Evolutionary conservation across 1,140 invertebrate species (phyloP).

Genomic region (Papilio xuthus): DNA sequence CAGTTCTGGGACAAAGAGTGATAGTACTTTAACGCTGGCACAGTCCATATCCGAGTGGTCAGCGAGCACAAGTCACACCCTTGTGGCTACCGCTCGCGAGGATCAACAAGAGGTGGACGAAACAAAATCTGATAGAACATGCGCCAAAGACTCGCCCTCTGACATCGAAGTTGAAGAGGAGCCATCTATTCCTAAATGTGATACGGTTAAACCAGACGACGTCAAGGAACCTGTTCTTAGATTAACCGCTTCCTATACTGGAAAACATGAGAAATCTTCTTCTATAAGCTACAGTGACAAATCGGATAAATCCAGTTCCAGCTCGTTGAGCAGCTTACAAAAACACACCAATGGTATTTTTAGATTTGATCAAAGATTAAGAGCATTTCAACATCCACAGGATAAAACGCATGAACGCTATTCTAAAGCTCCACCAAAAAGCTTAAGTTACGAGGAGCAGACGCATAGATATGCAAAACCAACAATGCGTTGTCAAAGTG

Average conservation of each 20-base stretch:
- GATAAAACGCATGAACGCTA: conserved; percentile 72
- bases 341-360: conserved; percentile 73
- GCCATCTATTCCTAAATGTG: conserved; percentile 43
- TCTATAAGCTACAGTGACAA: conserved; percentile 79
- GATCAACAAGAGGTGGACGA: conserved; percentile 66
- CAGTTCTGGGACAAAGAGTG: conserved; percentile 84
- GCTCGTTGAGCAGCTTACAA: conserved; percentile 78
- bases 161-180: conserved; percentile 48
- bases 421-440: conserved; percentile 81
- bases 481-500: conserved; percentile 82
- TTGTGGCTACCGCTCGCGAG: conserved; percentile 80
- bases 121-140: conserved; percentile 60
- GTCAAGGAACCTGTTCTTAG: conserved; percentile 64
- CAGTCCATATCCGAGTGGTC: conserved; percentile 85
- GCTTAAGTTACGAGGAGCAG: conserved; percentile 79
- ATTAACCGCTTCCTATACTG: conserved; percentile 62
- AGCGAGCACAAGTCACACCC: conserved; percentile 83
- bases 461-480: conserved; percentile 64
- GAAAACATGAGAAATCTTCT: conserved; percentile 72
- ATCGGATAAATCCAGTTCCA: conserved; percentile 81
- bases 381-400: conserved; percentile 58
- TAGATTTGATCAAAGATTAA: conserved; percentile 72
- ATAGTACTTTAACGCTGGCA: conserved; percentile 83
- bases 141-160: conserved; percentile 52
- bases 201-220: conserved; percentile 43